phyloP scores from a whole-genome alignment of 2,113 vertebrate genomes.

The Amazona guildingii region DNA sequence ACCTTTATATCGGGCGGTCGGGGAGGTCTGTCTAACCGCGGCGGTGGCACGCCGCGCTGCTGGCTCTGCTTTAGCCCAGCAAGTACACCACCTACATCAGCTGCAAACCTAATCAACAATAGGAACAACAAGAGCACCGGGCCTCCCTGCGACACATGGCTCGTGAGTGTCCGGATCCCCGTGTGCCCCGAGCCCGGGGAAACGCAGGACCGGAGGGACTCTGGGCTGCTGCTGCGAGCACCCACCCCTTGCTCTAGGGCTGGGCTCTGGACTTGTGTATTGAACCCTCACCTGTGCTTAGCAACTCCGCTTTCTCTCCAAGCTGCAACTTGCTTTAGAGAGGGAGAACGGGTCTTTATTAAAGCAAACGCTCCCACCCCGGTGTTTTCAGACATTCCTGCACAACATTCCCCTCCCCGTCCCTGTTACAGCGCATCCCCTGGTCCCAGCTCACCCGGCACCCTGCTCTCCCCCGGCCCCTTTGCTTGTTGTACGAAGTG shows the following conservation, averaged over 20 bases:
- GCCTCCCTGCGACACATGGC: background rate
- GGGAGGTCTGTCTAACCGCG: background rate
- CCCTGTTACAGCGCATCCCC: background rate
- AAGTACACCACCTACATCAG: background rate
- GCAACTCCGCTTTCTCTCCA: background rate
- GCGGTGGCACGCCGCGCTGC: background rate
- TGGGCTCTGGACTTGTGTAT: rapidly evolving
- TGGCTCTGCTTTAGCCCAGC: background rate
- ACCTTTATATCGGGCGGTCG: rapidly evolving
- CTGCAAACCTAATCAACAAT: rapidly evolving
- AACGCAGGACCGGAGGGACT: background rate
- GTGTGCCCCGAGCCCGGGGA: background rate
- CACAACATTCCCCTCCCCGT: background rate
- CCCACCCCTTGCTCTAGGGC: background rate
- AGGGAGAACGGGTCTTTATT: background rate
- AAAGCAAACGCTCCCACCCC: background rate
- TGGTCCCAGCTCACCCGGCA: background rate
- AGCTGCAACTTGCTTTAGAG: background rate
- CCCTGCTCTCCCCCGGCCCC: background rate
- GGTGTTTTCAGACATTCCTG: background rate
- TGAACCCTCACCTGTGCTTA: rapidly evolving
- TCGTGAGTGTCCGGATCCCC: background rate
- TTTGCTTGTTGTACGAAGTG: background rate
- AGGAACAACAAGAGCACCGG: rapidly evolving
- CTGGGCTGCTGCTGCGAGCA: background rate